phyloP scores from a whole-genome alignment of 2,113 vertebrate species.

The Pelodiscus sinensis region DNA sequence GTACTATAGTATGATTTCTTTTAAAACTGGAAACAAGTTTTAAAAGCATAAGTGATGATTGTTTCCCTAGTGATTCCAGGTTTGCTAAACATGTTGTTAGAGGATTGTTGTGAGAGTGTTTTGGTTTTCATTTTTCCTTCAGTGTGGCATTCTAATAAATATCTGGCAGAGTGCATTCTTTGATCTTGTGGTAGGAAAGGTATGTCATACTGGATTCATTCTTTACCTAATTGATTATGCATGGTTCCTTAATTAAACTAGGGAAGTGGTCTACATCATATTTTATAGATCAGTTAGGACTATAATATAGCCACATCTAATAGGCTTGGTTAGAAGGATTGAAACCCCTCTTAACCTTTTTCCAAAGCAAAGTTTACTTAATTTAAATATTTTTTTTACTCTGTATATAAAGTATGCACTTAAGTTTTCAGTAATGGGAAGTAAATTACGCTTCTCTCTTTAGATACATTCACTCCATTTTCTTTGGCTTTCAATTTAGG shows the following conservation, averaged over 20 bases:
- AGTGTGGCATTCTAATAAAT: background rate
- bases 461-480: background rate
- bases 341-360: background rate
- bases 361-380: background rate
- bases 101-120: background rate
- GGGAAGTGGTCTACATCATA: background rate
- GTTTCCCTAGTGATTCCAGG: conserved; percentile 12
- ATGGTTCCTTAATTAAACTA: conserved; percentile 6
- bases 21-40: conserved; percentile 19
- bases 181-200: conserved; percentile 9
- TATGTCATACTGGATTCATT: background rate
- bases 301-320: background rate
- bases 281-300: background rate
- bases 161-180: conserved; percentile 8
- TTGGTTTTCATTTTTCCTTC: background rate
- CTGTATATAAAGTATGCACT: background rate
- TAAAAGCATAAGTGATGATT: conserved; percentile 23
- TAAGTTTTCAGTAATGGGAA: background rate
- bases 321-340: background rate
- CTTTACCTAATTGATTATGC: background rate
- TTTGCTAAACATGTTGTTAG: conserved; percentile 27
- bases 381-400: background rate
- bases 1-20: conserved; percentile 13
- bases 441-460: background rate
- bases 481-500: background rate